Evolutionary conservation across 2,888 invertebrate genomes (phyloP), one percentile per base, ranked within the genome.

Genomic region (Drosophila putrida): DNA sequence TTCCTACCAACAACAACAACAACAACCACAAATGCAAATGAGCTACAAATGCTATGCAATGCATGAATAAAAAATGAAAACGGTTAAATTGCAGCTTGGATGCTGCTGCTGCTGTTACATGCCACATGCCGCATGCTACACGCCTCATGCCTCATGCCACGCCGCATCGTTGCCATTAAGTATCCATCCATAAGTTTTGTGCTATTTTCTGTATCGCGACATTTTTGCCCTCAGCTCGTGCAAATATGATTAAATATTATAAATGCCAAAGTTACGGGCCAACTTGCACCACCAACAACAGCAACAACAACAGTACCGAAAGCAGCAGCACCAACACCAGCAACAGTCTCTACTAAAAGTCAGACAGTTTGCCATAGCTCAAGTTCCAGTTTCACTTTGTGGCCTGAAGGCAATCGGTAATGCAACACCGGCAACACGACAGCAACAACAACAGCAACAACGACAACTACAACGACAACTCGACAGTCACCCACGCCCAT

Each of bases 201-300:
- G 41, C 39, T 55, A 43, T 72, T 38, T 68, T 31, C 20, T 35
- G 54, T 60, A 66, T 27, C 65, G 57, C 66, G 54, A 53, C 63
- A 57, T 61, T 62, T 58, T 38, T 15, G 64, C 66, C 71, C 72
- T 61, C 76, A 57, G 66, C 62, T 72, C 54, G 49, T 46, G 76
- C 69, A 74, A 88, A 86, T 82, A 78, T 88, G 88, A 83, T 86
- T 83, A 86, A 85, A 83, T 88, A 85, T 88, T 85, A 79, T 80
- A 85, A 85, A 88, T 85, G 88, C 84, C 88, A 88, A 80, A 80
- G 75, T 61, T 76, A 50, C 61, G 64, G 57, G 36, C 49, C 49
- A 57, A 36, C 49, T 31, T 41, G 43, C 44, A 31, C 5, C 53
- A 33, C n/a, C 33, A 35, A 6, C 36, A 15, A 5, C 43, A 44